Percentiles rank a stretch among this genome's conserved stretches.
Conservation (phyloP, 2,113 vertebrate species). For the human (Homo sapiens) region GRCh38 chr4:134543001-134543500, state of each 20-base stretch:
- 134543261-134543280: neutral
- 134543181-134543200: conserved; percentile 61
- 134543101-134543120: conserved; percentile 74
- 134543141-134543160: conserved; percentile 62
- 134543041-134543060: conserved; percentile 78
- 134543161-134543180: conserved; percentile 70
- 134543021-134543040: conserved; percentile 63
- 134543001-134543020: conserved; percentile 57
- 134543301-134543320: conserved; percentile 2
- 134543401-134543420: neutral
- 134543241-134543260: neutral
- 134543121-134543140: conserved; percentile 74
- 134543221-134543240: neutral
- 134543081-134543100: conserved; percentile 64
- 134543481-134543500: neutral
- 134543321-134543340: conserved; percentile 7
- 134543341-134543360: neutral
- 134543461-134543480: neutral
- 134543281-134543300: neutral
- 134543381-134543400: neutral
- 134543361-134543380: neutral
- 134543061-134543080: conserved; percentile 67
- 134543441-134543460: neutral
- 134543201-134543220: conserved; percentile 44
- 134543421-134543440: neutral